Conservation (phyloP, 2,113 vertebrate genomes). For the Fukomys damarensis region DNA sequence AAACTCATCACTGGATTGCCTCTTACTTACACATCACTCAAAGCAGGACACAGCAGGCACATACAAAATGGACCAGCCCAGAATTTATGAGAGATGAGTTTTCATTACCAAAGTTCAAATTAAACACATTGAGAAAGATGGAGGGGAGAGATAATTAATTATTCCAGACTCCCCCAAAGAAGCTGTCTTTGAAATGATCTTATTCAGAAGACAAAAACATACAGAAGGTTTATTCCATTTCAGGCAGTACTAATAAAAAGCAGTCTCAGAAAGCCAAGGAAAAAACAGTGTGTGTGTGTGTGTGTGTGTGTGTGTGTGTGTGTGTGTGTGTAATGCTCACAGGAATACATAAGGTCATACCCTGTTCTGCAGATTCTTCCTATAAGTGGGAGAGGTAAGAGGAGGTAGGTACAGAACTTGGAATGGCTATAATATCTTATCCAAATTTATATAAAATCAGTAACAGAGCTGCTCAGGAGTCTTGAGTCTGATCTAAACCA, state of each 20-base stretch:
- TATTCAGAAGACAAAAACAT: constrained; percentile 72
- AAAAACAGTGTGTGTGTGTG: not conserved
- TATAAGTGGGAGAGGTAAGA: not conserved
- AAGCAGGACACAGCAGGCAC: constrained; percentile 66
- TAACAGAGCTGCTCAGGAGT: not conserved
- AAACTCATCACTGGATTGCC: constrained; percentile 81
- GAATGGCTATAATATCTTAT: not conserved
- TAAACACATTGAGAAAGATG: constrained; percentile 72
- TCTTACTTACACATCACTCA: constrained; percentile 81
- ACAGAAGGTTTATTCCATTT: constrained; percentile 57
- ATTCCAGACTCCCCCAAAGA: constrained; percentile 72
- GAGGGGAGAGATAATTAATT: constrained; percentile 72
- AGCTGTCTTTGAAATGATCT: constrained; percentile 66
- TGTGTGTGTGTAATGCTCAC: not conserved
- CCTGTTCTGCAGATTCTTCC: not conserved
- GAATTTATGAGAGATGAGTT: constrained; percentile 77
- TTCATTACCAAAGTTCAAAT: constrained; percentile 82
- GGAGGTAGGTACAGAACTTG: not conserved
- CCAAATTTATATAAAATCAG: not conserved
- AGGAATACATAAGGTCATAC: not conserved
- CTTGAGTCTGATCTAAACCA: not conserved
- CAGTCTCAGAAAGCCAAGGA: constrained; percentile 45
- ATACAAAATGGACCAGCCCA: constrained; percentile 30
- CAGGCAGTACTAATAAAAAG: constrained; percentile 26
- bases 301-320: not conserved